Evolutionary conservation across 2,113 vertebrate genomes (phyloP), one percentile per base, ranked within the genome.

Genomic region (Callaeas wilsoni): DNA sequence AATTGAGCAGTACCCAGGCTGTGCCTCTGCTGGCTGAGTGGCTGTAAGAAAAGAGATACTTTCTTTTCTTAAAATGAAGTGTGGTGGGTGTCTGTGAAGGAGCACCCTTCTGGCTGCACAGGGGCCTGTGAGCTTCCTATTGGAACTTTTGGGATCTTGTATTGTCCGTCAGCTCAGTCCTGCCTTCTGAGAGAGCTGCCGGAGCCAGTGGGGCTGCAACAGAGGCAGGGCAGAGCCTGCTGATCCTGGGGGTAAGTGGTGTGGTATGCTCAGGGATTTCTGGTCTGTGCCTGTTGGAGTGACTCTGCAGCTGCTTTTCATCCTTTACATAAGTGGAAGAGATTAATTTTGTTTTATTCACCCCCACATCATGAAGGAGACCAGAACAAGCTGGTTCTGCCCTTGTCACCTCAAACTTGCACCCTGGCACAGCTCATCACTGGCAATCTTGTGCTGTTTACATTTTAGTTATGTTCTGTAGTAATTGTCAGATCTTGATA

Each of bases 131-230:
- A 60, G 6, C 33, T 50, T 46, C 70, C 50, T 19, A 1, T 25
- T 0, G 0, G 67, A 25, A 64, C 15, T 14, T 18, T 41, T 22
- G 37, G 60, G 64, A 35, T 55, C 12, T 17, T 1, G 3, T 13
- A 3, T 25, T 13, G 62, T 20, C 52, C 3, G 0, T 19, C 57
- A 50, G 62, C 52, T 32, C 6, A 4, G 44, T 12, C n/a, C 32
- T 41, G 11, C 32, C n/a, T 46, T 13, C 27, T 3, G 52, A 19
- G n/a, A 13, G 44, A 10, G 39, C 27, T 2, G 5, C 0, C 6
- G 22, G 22, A 70, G 52, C 35, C 3, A 6, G 14, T 0, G 5
- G 5, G 29, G 67, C 67, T 59, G 81, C 33, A 16, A 84, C 57
- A 50, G 56, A 13, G 46, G 27, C 49, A 25, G 47, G 69, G 44